These are phyloP conservation scores for Polydrusus cervinus DNA, from an alignment of 2,888 invertebrate species.

Conservation along the genomic window DNA sequence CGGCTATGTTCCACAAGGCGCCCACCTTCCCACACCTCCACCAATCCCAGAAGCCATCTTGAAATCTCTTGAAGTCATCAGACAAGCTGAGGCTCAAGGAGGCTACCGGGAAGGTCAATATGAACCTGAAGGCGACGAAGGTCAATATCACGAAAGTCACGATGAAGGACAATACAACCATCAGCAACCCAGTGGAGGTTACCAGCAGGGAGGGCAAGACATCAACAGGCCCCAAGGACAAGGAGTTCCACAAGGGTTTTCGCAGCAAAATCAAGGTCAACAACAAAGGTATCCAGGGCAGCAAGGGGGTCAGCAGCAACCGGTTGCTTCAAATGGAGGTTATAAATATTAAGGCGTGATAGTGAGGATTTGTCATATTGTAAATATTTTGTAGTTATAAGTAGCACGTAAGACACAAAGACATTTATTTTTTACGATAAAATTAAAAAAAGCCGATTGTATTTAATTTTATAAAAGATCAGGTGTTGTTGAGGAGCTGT, in stretches of 20 bases:
- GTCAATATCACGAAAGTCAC: conserved; percentile 50
- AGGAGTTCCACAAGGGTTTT: conserved; percentile 32
- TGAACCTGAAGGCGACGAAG: conserved; percentile 53
- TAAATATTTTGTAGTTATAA: conserved; percentile 29
- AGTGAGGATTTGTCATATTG: not conserved
- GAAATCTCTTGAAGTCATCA: conserved; percentile 53
- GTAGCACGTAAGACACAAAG: conserved; percentile 13
- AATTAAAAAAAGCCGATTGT: no score
- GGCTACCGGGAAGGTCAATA: conserved; percentile 46
- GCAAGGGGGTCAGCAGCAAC: conserved; percentile 34
- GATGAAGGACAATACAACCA: conserved; percentile 48
- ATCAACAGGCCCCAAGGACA: conserved; percentile 15
- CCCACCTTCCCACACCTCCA: conserved; percentile 77
- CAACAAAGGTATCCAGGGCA: conserved; percentile 31
- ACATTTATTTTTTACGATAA: not conserved
- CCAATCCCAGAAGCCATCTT: conserved; percentile 79
- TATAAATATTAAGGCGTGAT: conserved; percentile 42
- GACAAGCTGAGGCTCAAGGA: conserved; percentile 50
- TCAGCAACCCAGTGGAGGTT: conserved; percentile 32
- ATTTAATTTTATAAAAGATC: no score
- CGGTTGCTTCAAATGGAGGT: conserved; percentile 41
- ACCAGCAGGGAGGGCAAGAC: conserved; percentile 33
- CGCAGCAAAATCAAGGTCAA: conserved; percentile 11
- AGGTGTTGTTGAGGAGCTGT: no score
- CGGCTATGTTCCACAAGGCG: conserved; percentile 78